Evolutionary conservation across 2,797 vertebrate species (phyloP).

Genomic region (Anniella stebbinsi): DNA sequence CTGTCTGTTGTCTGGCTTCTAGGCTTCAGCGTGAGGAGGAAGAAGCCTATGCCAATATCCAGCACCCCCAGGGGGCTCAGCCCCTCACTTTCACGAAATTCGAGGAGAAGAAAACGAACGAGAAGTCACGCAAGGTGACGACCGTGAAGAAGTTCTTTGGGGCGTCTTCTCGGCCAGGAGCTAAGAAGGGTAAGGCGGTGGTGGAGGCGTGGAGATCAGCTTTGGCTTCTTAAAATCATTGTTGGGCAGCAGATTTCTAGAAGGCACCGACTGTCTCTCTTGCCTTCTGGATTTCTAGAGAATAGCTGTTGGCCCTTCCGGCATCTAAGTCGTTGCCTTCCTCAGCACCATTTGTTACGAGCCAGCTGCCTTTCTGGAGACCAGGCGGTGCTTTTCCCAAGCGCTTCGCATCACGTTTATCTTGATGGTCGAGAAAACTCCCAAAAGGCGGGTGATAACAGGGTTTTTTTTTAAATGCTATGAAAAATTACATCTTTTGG

Average conservation of each 20-base stretch:
- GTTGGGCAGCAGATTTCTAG: not conserved
- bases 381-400: not conserved
- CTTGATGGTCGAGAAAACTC: not conserved
- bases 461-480: not conserved
- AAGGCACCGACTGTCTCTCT: not conserved
- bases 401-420: not conserved
- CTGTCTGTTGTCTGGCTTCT: not conserved
- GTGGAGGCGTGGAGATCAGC: not conserved
- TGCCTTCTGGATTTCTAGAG: not conserved
- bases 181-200: conserved; percentile 89
- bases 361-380: not conserved
- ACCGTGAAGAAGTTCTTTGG: conserved; percentile 99
- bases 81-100: conserved; percentile 95
- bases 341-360: too few relatives aligned
- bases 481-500: not conserved
- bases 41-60: conserved; percentile 93
- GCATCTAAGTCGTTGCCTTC: not conserved
- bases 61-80: conserved; percentile 84
- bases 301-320: not conserved
- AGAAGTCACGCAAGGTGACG: conserved; percentile 95
- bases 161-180: conserved; percentile 90
- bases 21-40: conserved; percentile 98
- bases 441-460: not conserved
- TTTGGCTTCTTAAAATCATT: conserved; percentile 25
- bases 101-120: conserved; percentile 98